Evolutionary conservation across 2,888 invertebrate species (phyloP), one percentile per base, ranked within the genome.

Genomic region (Agonopterix alstromeriana): DNA sequence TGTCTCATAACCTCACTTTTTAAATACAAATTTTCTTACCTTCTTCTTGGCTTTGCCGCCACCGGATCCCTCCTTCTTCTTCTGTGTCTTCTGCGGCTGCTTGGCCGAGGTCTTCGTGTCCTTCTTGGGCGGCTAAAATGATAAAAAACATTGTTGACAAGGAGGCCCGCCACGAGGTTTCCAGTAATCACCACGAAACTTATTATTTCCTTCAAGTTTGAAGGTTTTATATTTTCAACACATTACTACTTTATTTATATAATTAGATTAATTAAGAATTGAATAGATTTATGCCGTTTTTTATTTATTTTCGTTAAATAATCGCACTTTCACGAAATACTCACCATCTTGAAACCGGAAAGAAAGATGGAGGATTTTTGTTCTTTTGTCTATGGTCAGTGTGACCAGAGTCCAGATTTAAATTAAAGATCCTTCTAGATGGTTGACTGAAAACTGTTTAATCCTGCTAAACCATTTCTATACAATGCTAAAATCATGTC

Each of bases 1-100:
- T 27, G 27, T 64, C 47, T 73, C 70, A 74, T 87, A 87, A 87
- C 87, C 87, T 86, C 66, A 81, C 68, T 68, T 70, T 56, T 45
- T 8, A 44, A 43, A 46, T 51, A 47, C 40, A 53, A 51, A 58
- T 12, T 61, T 67, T 61, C 73, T 75, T 84, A 94, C 95, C 97
- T 97, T 97, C 96, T 97, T 97, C 81, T 97, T 97, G 73, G 97
- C 97, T 90, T 97, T 97, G 63, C 97, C 97, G 67, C 97, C 97
- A 61, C 95, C 94, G 73, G 96, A 96, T 78, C 97, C 97, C 82
- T 97, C 97, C 89, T 97, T 97, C 91, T 97, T 97, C 89, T 97
- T 97, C 69, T 96, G 96, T 59, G 96, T 96, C 81, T 97, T 97
- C 73, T 97, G 97, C 56, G 97, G 96, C 90, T 96, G 96, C 84